Base-by-base conservation (phyloP, 2,888 invertebrate genomes). In the Tanypteryx hageni region DNA sequence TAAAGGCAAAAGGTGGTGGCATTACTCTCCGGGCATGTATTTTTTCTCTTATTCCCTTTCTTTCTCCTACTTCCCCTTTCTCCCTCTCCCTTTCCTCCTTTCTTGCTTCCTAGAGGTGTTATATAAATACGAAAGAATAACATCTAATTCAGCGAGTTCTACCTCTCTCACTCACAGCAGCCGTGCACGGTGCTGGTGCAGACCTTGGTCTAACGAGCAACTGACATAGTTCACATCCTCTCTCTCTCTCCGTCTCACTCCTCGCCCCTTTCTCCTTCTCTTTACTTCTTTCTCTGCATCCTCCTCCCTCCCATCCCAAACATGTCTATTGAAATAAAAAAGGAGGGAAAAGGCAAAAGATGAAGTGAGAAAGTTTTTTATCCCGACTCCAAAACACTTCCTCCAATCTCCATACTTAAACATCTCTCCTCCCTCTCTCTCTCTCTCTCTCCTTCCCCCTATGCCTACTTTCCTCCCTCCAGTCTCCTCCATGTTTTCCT, bases 1-100 rank as follows among this genome's bases (percentile, higher is more conserved):
- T 86, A 31, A 86, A 85, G 85, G 85, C 85, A 85, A 86, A 86
- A 86, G 86, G 86, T 86, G 86, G 86, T 61, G 61, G 61, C 86
- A 61, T 86, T 61, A 61, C 61, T 61, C 86, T 64, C 89, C 10
- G 22, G 76, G 27, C 11, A 27, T 18, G 57, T n/a, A 22, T 86
- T 57, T 57, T 5, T 27, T 22, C 64, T 22, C n/a, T n/a, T 5
- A 10, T 5, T 44, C 44, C 44, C 5, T 44, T 5, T 5, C 44
- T 44, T 83, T 5, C 82, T 31, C 82, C 56, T 56, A 31, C 14
- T 8, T n/a, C 44, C 9, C 31, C 8, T 31, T 31, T 14, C 11
- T 8, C 5, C 14, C 56, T 44, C 9, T 31, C 31, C 0, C 44
- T 18, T 14, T 56, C 83, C n/a, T n/a, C 3, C 68, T 44, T 5